Percentiles rank a stretch among this genome's conserved stretches.
Conservation (phyloP, 2,113 vertebrate species). For the Urocynchramus pylzowi region DNA sequence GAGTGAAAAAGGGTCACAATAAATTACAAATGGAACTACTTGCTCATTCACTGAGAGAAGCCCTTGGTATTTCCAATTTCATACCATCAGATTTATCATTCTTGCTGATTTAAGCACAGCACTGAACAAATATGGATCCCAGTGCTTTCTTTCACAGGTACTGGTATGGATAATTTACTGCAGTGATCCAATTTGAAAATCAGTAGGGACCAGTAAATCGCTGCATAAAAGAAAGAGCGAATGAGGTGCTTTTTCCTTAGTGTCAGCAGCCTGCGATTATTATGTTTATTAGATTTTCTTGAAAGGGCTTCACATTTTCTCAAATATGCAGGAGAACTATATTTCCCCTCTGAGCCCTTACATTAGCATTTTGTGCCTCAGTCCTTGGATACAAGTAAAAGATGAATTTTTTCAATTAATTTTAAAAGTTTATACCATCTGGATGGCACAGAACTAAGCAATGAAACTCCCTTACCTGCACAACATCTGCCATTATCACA, state of each 20-base stretch:
- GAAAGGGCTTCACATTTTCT: slow-evolving; percentile 82
- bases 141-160: slow-evolving; percentile 76
- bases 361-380: slow-evolving; percentile 79
- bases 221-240: slow-evolving; percentile 77
- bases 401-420: slow-evolving; percentile 81
- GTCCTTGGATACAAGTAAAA: slow-evolving; percentile 70
- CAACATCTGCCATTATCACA: slow-evolving; percentile 56
- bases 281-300: slow-evolving; percentile 84
- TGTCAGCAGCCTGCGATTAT: slow-evolving; percentile 84
- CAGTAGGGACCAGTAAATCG: slow-evolving; percentile 79
- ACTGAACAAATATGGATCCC: slow-evolving; percentile 79
- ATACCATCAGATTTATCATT: slow-evolving; percentile 79
- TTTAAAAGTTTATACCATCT: slow-evolving; percentile 70
- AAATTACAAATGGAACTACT: slow-evolving; percentile 75
- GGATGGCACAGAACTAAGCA: slow-evolving; percentile 45
- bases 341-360: slow-evolving; percentile 77
- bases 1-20: slow-evolving; percentile 69
- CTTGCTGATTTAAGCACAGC: slow-evolving; percentile 85
- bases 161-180: slow-evolving; percentile 78
- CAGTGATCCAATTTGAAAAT: slow-evolving; percentile 83
- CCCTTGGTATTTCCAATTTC: slow-evolving; percentile 81
- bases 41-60: slow-evolving; percentile 70
- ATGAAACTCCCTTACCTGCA: slow-evolving; percentile 57
- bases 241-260: slow-evolving; percentile 80
- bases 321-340: slow-evolving; percentile 79